phyloP scores from a whole-genome alignment of 2,113 vertebrate species.

The Copsychus sechellarum region DNA sequence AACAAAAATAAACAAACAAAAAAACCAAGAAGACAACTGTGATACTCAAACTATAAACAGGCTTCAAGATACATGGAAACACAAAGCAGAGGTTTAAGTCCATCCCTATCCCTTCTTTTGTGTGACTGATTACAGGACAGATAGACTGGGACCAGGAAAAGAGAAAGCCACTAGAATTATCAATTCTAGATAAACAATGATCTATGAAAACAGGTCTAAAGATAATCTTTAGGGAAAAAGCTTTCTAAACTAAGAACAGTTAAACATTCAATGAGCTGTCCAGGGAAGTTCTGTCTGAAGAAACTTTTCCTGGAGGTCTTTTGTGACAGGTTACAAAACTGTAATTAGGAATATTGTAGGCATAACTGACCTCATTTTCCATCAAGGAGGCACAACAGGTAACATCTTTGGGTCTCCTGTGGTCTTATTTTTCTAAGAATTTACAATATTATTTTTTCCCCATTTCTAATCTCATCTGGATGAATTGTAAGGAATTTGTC shows the following conservation, averaged over 20 bases:
- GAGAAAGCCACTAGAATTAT: not conserved
- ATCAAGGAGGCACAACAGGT: not conserved
- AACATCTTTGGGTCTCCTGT: not conserved
- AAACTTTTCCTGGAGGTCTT: not conserved
- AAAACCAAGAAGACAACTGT: not conserved
- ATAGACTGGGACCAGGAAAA: not conserved
- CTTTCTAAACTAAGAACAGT: not conserved
- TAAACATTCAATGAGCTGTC: not conserved
- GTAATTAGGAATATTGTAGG: not conserved
- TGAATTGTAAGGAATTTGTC: conserved; percentile 54
- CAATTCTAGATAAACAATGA: not conserved
- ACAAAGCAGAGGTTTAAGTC: not conserved
- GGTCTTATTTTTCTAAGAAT: not conserved
- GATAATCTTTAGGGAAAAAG: not conserved
- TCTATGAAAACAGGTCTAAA: not conserved
- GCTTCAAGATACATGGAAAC: not conserved
- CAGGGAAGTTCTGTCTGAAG: not conserved
- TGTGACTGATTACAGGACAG: not conserved
- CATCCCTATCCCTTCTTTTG: not conserved
- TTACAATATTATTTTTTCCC: not conserved
- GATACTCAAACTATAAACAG: not conserved
- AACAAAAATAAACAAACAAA: not conserved
- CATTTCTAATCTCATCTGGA: conserved; percentile 55
- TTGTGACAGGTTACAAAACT: not conserved
- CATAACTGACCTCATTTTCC: not conserved